phyloP scores from a whole-genome alignment of 1,140 invertebrate species.

The Pseudomyrmex dendroicus region DNA sequence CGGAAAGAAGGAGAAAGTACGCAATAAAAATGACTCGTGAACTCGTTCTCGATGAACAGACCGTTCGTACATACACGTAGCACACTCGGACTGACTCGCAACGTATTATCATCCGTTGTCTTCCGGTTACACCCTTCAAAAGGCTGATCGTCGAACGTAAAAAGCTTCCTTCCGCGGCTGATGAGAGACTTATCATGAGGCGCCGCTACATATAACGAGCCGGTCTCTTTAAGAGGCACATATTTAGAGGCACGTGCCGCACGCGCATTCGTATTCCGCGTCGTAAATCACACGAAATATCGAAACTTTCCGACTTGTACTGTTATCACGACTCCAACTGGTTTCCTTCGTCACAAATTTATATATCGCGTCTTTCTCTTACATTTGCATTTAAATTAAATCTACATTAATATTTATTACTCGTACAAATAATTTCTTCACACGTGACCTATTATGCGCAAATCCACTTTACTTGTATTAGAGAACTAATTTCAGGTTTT shows the following conservation, averaged over 20 bases:
- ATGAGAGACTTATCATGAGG: constrained; percentile 43
- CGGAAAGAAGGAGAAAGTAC: background rate
- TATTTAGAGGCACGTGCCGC: constrained; percentile 52
- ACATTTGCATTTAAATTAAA: background rate
- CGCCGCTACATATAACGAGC: constrained; percentile 61
- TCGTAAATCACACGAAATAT: constrained; percentile 47
- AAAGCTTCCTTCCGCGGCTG: constrained; percentile 33
- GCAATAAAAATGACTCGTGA: constrained; percentile 2
- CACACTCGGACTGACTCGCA: background rate
- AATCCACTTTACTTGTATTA: too few relatives aligned
- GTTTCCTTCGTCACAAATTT: constrained; percentile 34
- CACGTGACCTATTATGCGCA: too few relatives aligned
- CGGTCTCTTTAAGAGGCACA: constrained; percentile 31
- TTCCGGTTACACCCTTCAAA: constrained; percentile 33
- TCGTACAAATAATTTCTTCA: too few relatives aligned
- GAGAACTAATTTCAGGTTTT: too few relatives aligned
- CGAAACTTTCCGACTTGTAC: constrained; percentile 1
- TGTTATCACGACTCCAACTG: constrained; percentile 12
- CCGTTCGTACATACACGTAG: background rate
- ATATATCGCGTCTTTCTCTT: background rate
- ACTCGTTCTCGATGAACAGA: background rate
- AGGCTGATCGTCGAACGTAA: constrained; percentile 13
- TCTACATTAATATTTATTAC: too few relatives aligned
- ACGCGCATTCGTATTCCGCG: constrained; percentile 26
- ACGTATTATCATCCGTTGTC: constrained; percentile 15